Evolutionary conservation across 1,140 invertebrate genomes (phyloP), one percentile per base, ranked within the genome.

Genomic region (Pseudomyrmex gracilis): DNA sequence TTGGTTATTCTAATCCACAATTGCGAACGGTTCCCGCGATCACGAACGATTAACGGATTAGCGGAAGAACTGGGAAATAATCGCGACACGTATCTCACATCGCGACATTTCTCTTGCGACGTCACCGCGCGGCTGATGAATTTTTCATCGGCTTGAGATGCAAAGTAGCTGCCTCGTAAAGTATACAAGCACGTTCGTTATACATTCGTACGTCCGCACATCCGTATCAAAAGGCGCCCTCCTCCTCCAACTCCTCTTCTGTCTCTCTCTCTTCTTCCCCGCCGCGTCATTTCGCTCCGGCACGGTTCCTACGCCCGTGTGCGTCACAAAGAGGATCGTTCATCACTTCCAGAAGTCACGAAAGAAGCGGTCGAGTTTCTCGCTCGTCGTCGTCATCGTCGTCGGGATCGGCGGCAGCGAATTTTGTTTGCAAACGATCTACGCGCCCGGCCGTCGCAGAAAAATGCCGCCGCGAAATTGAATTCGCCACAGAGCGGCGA

Each of bases 181-280:
- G 86, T 92, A 91, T 92, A 92, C 90, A 90, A 90, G 34, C 90
- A 91, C 90, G 90, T 91, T 92, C 90, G 91, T 92, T 90, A 91
- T 90, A 90, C 88, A 90, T 84, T 89, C 90, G 86, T 89, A 84
- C 87, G 85, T 74, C 85, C 91, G 87, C 84, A 71, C 73, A 80
- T 84, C 84, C 90, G 87, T 87, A 89, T 90, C 90, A 85, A 87
- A 89, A 85, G 83, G 15, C 67, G 1, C 45, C 66, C 73, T 67
- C 82, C 74, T 70, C 61, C 83, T 10, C 49, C 70, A 24, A 34
- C 55, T 55, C 34, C 34, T 34, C 34, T 34, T 34, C 34, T 34
- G 34, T 34, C 34, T 34, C 34, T 34, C 34, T 34, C 34, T 34
- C 5, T 34, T 34, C 34, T 0, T 34, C 34, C 34, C 34, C 34